Base-by-base conservation (phyloP, 2,797 vertebrate species). In the Eurystomus glaucurus region DNA sequence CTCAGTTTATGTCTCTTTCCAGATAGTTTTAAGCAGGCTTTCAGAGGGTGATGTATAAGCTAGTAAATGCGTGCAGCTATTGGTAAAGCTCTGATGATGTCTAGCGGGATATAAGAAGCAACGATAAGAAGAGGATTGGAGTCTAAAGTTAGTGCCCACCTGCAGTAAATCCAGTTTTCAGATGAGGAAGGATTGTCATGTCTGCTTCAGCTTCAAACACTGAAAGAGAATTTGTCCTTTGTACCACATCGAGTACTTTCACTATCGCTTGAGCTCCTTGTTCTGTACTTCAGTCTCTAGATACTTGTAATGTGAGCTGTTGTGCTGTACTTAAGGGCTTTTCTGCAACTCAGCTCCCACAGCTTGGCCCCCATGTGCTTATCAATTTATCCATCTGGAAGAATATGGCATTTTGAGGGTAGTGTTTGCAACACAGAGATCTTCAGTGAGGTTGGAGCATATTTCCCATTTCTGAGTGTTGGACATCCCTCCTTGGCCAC, bases 241-340 rank as follows among this genome's bases (percentile, higher is more conserved):
- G 1, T 61, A 52, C 43, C 31, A n/a, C 45, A 52, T 5, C 0
- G 1, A 64, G 55, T 1, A 0, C 41, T 88, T 86, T 31, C 28
- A 43, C 17, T 0, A 1, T 43, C 1, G 0, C 62, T 29, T 11
- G 0, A 1, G 9, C 13, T 81, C 65, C 61, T 57, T 12, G 10
- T n/a, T 17, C 29, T 0, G 0, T 14, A 9, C 3, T 31, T 61
- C 22, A 37, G 1, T n/a, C 20, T 28, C 13, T 0, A 0, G 3
- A 37, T 58, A 28, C 52, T 80, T 87, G 46, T 45, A 25, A 48
- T 28, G 52, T n/a, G 18, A 86, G 23, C 26, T 84, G 19, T 23
- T 66, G 39, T 50, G 45, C 39, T 69, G 7, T 21, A 15, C 33
- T 39, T 18, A 45, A 45, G 71, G 33, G 48, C 16, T 83, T 12